Evolutionary conservation across 2,113 vertebrate genomes (phyloP).

Genomic region (Mystacornis crossleyi): DNA sequence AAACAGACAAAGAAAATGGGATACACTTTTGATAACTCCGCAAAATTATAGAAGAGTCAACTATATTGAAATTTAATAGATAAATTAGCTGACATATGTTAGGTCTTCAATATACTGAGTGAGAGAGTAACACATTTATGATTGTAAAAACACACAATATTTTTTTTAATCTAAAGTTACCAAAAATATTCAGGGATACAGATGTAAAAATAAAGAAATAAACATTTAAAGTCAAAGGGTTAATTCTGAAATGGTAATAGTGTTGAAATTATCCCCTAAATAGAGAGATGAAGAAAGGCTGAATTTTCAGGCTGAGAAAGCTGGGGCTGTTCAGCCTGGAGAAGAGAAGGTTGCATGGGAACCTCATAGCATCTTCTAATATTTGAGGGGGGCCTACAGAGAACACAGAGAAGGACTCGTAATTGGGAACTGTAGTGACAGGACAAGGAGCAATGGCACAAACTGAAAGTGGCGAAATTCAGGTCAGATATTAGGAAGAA

Average conservation of each 20-base stretch:
- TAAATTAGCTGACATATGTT: neutral
- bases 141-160: neutral
- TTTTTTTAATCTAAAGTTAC: neutral
- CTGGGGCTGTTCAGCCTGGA: neutral
- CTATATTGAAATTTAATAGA: neutral
- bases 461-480: neutral
- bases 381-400: neutral
- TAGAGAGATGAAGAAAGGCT: neutral
- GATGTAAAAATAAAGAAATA: neutral
- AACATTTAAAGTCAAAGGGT: neutral
- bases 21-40: neutral
- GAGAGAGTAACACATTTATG: neutral
- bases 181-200: neutral
- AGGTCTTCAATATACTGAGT: neutral
- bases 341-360: neutral
- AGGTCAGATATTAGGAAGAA: neutral
- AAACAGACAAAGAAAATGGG: neutral
- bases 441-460: neutral
- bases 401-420: neutral
- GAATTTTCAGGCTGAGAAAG: neutral
- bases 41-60: neutral
- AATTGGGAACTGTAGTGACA: neutral
- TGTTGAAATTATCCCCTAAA: neutral
- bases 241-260: neutral
- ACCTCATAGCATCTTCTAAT: neutral